A percentile compares a stretch with the other conserved stretches of the same genome.
These are phyloP conservation scores for Triops cancriformis DNA, from an alignment of 1,140 invertebrate genomes.

Conservation along the genomic window DNA sequence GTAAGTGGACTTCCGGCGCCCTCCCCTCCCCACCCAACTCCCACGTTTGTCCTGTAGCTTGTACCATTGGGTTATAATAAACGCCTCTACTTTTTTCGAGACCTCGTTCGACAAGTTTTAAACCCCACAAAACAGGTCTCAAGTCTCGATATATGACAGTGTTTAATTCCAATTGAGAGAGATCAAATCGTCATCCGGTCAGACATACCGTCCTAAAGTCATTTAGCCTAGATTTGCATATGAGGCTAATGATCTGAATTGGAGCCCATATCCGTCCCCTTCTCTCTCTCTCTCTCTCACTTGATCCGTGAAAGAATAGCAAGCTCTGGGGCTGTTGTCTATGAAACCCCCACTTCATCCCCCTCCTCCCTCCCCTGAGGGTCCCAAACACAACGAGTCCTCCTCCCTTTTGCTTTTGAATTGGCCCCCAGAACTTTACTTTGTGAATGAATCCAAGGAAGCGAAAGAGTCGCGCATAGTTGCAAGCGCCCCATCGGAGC, in stretches of 20 bases:
- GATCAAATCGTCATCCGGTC: slow-evolving; percentile 6
- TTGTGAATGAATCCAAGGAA: not conserved
- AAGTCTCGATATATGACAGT: not conserved
- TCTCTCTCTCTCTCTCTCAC: not conserved
- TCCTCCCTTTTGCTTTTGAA: not conserved
- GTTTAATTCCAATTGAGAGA: not conserved
- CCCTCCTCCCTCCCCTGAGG: not conserved
- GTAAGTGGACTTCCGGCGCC: slow-evolving; percentile 3
- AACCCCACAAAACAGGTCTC: not conserved
- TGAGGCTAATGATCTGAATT: slow-evolving; percentile 14
- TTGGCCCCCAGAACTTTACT: not conserved
- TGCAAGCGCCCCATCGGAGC: not conserved
- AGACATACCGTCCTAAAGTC: not conserved
- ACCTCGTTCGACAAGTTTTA: not conserved
- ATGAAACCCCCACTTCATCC: not conserved
- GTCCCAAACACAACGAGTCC: not conserved
- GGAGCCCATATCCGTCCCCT: not conserved
- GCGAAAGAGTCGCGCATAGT: not conserved
- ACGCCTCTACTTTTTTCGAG: not conserved
- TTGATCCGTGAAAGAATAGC: not conserved
- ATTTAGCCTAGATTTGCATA: slow-evolving; percentile 2
- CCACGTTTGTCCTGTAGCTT: too few relatives aligned
- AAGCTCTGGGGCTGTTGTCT: not conserved
- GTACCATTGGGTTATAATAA: not conserved
- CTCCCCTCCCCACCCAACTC: too few relatives aligned